phyloP scores from a whole-genome alignment of 2,888 invertebrate species.

The Timandra comae region DNA sequence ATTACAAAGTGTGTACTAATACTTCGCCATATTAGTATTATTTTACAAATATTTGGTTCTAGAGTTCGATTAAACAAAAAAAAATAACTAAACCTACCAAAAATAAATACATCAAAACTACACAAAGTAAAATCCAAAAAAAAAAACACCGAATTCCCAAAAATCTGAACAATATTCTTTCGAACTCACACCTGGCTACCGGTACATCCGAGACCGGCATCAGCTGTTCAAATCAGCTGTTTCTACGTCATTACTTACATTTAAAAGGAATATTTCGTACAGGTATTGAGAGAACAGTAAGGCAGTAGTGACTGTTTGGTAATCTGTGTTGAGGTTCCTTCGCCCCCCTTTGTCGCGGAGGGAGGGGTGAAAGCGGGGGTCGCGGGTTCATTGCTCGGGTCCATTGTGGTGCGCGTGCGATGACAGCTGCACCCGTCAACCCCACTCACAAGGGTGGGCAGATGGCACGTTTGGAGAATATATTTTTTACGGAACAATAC shows the following conservation, averaged over 20 bases:
- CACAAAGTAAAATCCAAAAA: too few species aligned
- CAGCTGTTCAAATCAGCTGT: conserved; percentile 27
- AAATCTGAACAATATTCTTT: conserved; percentile 8
- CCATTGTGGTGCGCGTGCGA: conserved; percentile 68
- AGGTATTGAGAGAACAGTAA: conserved; percentile 22
- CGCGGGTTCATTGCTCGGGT: conserved; percentile 68
- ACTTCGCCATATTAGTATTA: too few species aligned
- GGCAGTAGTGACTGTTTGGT: too few species aligned
- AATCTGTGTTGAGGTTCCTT: neutral
- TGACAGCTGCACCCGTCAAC: conserved; percentile 57
- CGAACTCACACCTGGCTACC: conserved; percentile 18
- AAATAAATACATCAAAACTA: too few species aligned
- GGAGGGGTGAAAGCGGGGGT: conserved; percentile 49
- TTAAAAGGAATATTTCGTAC: conserved; percentile 1
- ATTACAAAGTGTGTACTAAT: too few species aligned
- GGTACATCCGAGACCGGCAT: conserved; percentile 10
- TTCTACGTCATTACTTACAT: conserved; percentile 12
- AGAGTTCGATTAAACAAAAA: too few species aligned
- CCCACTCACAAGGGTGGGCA: conserved; percentile 47
- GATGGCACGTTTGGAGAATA: conserved; percentile 43
- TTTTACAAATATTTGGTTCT: too few species aligned
- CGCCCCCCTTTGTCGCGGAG: conserved; percentile 18
- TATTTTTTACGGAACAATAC: conserved; percentile 33
- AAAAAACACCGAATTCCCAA: too few species aligned
- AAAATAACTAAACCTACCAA: too few species aligned